Percentiles rank a stretch among this genome's conserved stretches.
Conservation (phyloP, 2,113 vertebrate genomes). For the Nerophis lumbriciformis region DNA sequence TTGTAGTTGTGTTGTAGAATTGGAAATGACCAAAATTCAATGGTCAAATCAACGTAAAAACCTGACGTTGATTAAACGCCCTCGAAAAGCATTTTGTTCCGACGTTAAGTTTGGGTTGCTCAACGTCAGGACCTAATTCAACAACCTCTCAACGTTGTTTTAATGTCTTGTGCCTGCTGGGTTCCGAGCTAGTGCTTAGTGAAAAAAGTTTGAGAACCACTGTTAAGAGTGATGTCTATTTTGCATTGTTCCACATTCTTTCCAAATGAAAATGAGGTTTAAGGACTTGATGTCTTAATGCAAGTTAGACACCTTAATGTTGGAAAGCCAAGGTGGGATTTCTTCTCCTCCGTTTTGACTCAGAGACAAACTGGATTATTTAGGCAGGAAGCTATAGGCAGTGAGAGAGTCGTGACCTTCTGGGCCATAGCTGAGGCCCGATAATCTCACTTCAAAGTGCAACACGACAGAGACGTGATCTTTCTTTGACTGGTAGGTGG, state of each 20-base stretch:
- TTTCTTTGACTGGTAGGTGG: conserved; percentile 6
- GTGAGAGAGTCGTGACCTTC: conserved; percentile 50
- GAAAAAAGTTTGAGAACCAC: too few relatives aligned
- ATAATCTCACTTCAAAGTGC: conserved; percentile 67
- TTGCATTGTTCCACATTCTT: background rate
- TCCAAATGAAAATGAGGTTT: conserved; percentile 39
- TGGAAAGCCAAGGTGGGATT: conserved; percentile 37
- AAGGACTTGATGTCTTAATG: conserved; percentile 44
- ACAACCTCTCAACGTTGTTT: too few relatives aligned
- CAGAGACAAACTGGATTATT: conserved; percentile 29
- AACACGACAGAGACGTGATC: conserved; percentile 27
- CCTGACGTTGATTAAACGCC: too few relatives aligned
- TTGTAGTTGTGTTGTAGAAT: too few relatives aligned
- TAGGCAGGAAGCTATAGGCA: conserved; percentile 21
- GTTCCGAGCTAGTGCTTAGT: background rate
- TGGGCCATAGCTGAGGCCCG: conserved; percentile 43
- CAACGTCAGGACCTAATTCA: too few relatives aligned
- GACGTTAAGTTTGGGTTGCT: too few relatives aligned
- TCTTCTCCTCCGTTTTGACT: conserved; percentile 32
- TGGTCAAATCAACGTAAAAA: too few relatives aligned
- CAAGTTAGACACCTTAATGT: conserved; percentile 13
- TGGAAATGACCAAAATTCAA: too few relatives aligned
- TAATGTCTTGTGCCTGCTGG: too few relatives aligned
- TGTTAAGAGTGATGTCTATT: conserved; percentile 1
- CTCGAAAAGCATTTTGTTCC: too few relatives aligned